These are phyloP conservation scores for Vollenhovia emeryi DNA, from an alignment of 1,140 invertebrate species.

Conservation along the genomic window DNA sequence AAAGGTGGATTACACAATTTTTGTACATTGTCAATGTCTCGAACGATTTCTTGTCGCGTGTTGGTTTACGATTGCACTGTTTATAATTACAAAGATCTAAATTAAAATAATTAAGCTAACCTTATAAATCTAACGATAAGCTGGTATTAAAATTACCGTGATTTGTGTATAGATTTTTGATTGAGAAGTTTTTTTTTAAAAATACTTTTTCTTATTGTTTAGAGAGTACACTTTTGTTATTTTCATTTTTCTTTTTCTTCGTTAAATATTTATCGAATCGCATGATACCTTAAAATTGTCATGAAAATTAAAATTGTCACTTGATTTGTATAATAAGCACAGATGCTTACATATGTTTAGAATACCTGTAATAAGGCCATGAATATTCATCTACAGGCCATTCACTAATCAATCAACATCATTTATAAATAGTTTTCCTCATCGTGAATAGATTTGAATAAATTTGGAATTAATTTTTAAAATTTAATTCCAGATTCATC, in stretches of 20 bases:
- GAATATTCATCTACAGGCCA: conserved; percentile 20
- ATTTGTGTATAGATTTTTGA: conserved; percentile 71
- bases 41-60: conserved; percentile 75
- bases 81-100: conserved; percentile 82
- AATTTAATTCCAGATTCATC: conserved; percentile 12
- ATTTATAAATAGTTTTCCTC: background rate
- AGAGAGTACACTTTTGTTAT: conserved; percentile 55
- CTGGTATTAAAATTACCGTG: conserved; percentile 77
- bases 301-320: conserved; percentile 54
- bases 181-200: conserved; percentile 73
- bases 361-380: conserved; percentile 38
- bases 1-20: conserved; percentile 78
- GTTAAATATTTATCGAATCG: conserved; percentile 56
- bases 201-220: conserved; percentile 72
- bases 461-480: background rate
- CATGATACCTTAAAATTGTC: conserved; percentile 50
- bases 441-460: background rate
- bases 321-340: conserved; percentile 69
- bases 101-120: conserved; percentile 79
- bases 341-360: conserved; percentile 61
- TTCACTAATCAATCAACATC: conserved; percentile 11
- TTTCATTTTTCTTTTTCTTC: conserved; percentile 23
- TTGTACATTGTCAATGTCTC: conserved; percentile 80
- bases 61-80: conserved; percentile 82
- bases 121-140: conserved; percentile 77